phyloP scores from a whole-genome alignment of 2,113 vertebrate genomes.

The Oophaga pumilio region DNA sequence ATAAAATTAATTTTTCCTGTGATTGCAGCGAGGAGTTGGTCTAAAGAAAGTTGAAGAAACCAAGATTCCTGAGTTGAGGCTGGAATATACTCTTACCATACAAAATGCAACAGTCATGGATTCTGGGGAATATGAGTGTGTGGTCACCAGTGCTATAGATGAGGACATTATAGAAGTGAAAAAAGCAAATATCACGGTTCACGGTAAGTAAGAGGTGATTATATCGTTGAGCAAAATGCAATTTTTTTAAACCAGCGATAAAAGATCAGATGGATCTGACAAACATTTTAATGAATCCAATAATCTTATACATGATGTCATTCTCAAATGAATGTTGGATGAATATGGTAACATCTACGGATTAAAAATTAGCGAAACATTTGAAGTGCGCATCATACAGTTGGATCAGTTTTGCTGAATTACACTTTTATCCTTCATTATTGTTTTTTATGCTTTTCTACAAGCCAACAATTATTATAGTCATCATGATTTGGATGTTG shows the following conservation, averaged over 20 bases:
- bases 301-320: background rate
- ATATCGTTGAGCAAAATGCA: too few relatives aligned
- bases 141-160: conserved; percentile 82
- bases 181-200: conserved; percentile 82
- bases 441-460: background rate
- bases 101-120: conserved; percentile 86
- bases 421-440: too few relatives aligned
- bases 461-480: background rate
- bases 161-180: conserved; percentile 80
- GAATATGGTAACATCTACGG: background rate
- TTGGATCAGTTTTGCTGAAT: too few relatives aligned
- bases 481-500: background rate
- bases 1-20: background rate
- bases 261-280: background rate
- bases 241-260: too few relatives aligned
- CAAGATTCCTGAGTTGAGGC: conserved; percentile 72
- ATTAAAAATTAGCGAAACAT: too few relatives aligned
- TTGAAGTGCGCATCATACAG: too few relatives aligned
- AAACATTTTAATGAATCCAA: background rate
- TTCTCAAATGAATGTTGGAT: background rate
- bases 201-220: conserved; percentile 74
- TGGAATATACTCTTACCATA: conserved; percentile 87
- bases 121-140: conserved; percentile 90
- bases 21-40: conserved; percentile 73
- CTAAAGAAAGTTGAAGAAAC: conserved; percentile 73